Evolutionary conservation across 2,113 vertebrate species (phyloP).

Genomic region (Rhinolophus ferrumequinum): DNA sequence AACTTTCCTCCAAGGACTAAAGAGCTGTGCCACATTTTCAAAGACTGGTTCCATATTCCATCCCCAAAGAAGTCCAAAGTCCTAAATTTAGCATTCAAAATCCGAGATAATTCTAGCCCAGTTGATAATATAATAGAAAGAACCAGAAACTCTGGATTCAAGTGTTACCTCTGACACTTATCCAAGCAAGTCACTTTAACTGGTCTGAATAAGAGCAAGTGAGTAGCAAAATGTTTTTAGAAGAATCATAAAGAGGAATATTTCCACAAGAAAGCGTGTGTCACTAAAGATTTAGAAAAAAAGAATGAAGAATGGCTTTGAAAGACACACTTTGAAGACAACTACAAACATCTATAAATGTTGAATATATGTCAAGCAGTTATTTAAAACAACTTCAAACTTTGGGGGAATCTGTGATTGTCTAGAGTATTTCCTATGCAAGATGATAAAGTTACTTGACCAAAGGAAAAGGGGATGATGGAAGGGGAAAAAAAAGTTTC

Average conservation of each 20-base stretch:
- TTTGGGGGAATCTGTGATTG: background rate
- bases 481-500: background rate
- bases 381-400: conserved; percentile 52
- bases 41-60: background rate
- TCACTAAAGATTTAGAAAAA: conserved; percentile 36
- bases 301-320: background rate
- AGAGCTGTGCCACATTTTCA: conserved; percentile 18
- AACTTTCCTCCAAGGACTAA: conserved; percentile 5
- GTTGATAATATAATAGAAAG: conserved; percentile 28
- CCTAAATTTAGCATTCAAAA: conserved; percentile 22
- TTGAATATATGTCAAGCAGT: conserved; percentile 4
- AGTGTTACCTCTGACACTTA: conserved; percentile 24
- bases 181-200: conserved; percentile 61
- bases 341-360: background rate
- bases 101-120: background rate
- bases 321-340: background rate
- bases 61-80: conserved; percentile 6
- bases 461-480: background rate
- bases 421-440: background rate
- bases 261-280: conserved; percentile 11
- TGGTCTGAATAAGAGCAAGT: conserved; percentile 16
- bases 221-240: conserved; percentile 33
- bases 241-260: conserved; percentile 23
- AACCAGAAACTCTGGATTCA: conserved; percentile 50
- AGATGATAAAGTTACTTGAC: conserved; percentile 42